These are phyloP conservation scores for Leptinotarsa texana DNA, from an alignment of 1,140 invertebrate species.

Conservation along the genomic window DNA sequence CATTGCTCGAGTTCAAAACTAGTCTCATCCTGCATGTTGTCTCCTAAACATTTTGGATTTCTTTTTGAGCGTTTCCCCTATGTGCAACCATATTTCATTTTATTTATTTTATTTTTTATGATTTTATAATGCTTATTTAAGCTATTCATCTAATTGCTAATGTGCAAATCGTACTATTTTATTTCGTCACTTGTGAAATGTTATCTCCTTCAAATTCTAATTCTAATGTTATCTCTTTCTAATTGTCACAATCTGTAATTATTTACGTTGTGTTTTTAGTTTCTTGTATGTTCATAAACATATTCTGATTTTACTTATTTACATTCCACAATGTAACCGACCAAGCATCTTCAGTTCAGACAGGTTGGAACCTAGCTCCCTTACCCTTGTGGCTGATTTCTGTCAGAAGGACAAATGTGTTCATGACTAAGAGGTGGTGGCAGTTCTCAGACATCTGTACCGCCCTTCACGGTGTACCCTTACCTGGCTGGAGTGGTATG, in stretches of 20 bases:
- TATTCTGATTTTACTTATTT: no score
- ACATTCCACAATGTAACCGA: no score
- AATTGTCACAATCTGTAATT: not conserved
- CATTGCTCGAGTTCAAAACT: slow-evolving; percentile 5
- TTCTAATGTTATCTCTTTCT: not conserved
- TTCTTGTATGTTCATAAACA: no score
- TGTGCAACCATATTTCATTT: not conserved
- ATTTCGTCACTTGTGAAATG: not conserved
- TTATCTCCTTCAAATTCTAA: not conserved
- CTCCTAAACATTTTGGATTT: not conserved
- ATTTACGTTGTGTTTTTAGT: not conserved
- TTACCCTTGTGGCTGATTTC: no score
- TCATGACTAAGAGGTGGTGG: no score
- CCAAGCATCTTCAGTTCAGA: no score
- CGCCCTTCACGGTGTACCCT: no score
- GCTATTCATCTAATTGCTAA: not conserved
- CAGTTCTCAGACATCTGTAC: no score
- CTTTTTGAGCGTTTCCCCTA: not conserved
- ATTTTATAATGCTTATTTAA: slow-evolving; percentile 3
- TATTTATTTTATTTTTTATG: no score
- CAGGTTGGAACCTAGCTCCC: no score
- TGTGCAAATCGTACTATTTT: not conserved
- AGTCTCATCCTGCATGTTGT: slow-evolving; percentile 10
- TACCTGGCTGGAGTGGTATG: no score
- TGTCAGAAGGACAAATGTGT: no score